A percentile compares a stretch with the other conserved stretches of the same genome.
phyloP scores from a whole-genome alignment of 2,797 vertebrate genomes.

The Falco biarmicus region DNA sequence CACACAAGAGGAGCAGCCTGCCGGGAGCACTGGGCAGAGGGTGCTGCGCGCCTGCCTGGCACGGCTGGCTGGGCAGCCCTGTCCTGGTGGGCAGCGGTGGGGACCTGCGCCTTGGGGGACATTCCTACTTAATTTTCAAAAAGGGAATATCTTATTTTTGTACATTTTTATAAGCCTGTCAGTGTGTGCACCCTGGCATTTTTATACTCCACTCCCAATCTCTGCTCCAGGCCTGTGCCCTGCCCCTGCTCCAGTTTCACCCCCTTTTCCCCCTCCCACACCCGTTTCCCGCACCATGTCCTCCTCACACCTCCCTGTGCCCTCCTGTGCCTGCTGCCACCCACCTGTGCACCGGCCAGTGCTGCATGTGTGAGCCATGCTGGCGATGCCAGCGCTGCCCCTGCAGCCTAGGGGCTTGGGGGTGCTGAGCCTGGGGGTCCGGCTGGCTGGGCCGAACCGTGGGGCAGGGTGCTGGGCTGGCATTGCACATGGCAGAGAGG shows the following conservation, averaged over 20 bases:
- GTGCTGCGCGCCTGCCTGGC: rapidly evolving
- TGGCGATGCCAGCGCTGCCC: neutral
- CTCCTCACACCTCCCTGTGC: neutral
- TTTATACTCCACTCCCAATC: neutral
- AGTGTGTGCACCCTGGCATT: slow-evolving; percentile 23
- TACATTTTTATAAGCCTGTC: slow-evolving; percentile 63
- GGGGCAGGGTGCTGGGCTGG: neutral
- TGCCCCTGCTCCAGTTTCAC: neutral
- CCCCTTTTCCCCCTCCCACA: neutral
- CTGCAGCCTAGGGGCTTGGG: rapidly evolving
- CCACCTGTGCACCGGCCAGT: rapidly evolving
- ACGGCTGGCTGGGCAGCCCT: neutral
- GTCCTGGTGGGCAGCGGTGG: rapidly evolving
- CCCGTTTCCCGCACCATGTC: neutral
- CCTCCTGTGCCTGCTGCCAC: neutral
- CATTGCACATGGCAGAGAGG: neutral
- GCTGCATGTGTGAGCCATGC: neutral
- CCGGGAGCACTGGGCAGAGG: neutral
- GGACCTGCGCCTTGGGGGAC: neutral
- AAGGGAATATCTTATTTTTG: slow-evolving; percentile 69
- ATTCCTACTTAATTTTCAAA: slow-evolving; percentile 45
- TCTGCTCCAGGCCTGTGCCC: neutral
- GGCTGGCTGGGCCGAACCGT: neutral
- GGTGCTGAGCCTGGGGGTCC: neutral
- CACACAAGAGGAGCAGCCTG: neutral